phyloP scores from a whole-genome alignment of 1,140 invertebrate species.

The Elymnias hypermnestra region DNA sequence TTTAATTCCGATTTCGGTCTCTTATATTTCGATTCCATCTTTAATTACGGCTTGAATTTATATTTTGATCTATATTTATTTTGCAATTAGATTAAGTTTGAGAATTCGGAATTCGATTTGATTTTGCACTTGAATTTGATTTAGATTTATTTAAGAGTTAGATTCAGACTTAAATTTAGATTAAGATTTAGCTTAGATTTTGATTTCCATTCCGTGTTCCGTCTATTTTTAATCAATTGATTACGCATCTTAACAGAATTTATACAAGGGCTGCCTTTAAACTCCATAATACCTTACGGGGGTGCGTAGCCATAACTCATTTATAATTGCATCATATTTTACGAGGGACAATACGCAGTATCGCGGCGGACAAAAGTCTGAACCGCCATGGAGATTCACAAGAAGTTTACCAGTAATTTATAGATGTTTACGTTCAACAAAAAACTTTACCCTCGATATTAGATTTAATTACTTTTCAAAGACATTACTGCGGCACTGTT shows the following conservation, averaged over 20 bases:
- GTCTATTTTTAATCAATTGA: background rate
- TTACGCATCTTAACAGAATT: background rate
- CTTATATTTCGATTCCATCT: too few species aligned
- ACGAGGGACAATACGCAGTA: conserved; percentile 23
- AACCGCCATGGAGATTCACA: conserved; percentile 34
- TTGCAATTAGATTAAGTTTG: too few species aligned
- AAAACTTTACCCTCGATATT: conserved; percentile 9
- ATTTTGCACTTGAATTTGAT: too few species aligned
- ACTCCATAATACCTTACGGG: background rate
- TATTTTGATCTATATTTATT: too few species aligned
- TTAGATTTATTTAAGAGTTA: too few species aligned
- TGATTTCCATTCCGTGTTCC: too few species aligned
- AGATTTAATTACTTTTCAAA: conserved; percentile 17
- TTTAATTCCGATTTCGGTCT: too few species aligned
- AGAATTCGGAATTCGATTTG: too few species aligned
- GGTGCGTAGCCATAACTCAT: conserved; percentile 25
- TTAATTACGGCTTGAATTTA: too few species aligned
- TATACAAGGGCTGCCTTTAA: background rate
- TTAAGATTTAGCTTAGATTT: too few species aligned
- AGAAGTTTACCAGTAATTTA: conserved; percentile 31
- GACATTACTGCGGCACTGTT: background rate
- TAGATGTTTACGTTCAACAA: conserved; percentile 10
- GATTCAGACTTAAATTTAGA: too few species aligned
- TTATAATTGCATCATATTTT: conserved; percentile 33
- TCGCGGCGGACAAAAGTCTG: conserved; percentile 28